Percentiles rank a stretch among this genome's conserved stretches.
Evolutionary conservation across 2,113 vertebrate genomes (phyloP).

Genomic region (Clarias gariepinus): DNA sequence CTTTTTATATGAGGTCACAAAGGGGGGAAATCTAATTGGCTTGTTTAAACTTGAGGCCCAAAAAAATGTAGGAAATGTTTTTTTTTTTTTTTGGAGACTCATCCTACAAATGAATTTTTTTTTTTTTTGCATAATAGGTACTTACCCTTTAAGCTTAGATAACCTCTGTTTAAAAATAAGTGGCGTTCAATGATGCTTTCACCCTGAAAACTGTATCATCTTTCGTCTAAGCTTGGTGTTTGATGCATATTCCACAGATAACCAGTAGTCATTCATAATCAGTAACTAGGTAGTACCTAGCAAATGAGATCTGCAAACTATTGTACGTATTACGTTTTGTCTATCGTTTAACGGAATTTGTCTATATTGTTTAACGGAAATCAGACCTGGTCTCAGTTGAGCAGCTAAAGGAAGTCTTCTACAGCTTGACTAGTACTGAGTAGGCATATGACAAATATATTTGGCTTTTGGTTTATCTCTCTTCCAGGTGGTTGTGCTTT

Average conservation of each 20-base stretch:
- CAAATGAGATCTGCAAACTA: background rate
- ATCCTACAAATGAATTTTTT: too few species aligned
- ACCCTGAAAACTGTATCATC: background rate
- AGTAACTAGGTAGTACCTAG: background rate
- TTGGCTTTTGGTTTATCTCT: background rate
- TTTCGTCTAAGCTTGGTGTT: background rate
- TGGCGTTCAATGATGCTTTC: background rate
- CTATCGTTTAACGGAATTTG: too few species aligned
- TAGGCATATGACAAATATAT: conserved; percentile 11
- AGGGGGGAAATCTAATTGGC: background rate
- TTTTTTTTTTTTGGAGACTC: too few species aligned
- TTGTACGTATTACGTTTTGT: background rate
- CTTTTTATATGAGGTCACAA: background rate
- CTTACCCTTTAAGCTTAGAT: background rate
- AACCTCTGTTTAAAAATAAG: background rate
- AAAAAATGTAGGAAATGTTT: too few species aligned
- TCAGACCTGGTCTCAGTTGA: background rate
- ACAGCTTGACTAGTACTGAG: background rate
- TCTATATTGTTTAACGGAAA: background rate
- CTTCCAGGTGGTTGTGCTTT: conserved; percentile 32
- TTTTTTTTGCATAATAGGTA: too few species aligned
- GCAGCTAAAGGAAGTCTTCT: background rate
- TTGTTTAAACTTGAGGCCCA: too few species aligned
- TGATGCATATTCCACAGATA: background rate
- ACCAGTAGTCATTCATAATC: background rate